Conservation (phyloP, 2,797 vertebrate genomes). For the Anguilla pacifica region DNA sequence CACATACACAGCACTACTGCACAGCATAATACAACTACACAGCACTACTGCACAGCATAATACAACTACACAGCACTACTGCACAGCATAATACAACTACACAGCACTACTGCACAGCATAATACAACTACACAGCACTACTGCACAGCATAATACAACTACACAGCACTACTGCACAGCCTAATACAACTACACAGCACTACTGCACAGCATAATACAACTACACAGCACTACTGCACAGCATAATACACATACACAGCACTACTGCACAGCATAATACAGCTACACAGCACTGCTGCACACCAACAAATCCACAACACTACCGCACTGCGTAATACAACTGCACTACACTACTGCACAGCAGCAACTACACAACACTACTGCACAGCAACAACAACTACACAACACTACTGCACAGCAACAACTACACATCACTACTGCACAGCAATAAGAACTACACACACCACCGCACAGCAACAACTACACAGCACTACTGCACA, state of each 20-base stretch:
- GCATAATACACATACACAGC: background rate
- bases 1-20: too few relatives aligned
- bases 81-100: too few relatives aligned
- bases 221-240: background rate
- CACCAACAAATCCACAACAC: background rate
- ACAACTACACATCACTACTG: too few relatives aligned
- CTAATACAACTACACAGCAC: background rate
- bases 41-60: background rate
- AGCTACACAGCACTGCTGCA: too few relatives aligned
- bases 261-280: background rate
- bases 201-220: background rate
- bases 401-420: too few relatives aligned
- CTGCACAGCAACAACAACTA: background rate
- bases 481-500: background rate
- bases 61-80: too few relatives aligned
- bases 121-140: background rate
- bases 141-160: background rate
- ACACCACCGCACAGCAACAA: background rate
- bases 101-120: background rate
- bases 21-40: background rate
- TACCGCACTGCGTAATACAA: background rate
- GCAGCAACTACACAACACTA: background rate
- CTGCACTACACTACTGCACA: background rate
- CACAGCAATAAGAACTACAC: background rate
- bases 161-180: background rate